A percentile compares a stretch with the other conserved stretches of the same genome.
phyloP scores from a whole-genome alignment of 1,140 invertebrate species.

The Myzus persicae region DNA sequence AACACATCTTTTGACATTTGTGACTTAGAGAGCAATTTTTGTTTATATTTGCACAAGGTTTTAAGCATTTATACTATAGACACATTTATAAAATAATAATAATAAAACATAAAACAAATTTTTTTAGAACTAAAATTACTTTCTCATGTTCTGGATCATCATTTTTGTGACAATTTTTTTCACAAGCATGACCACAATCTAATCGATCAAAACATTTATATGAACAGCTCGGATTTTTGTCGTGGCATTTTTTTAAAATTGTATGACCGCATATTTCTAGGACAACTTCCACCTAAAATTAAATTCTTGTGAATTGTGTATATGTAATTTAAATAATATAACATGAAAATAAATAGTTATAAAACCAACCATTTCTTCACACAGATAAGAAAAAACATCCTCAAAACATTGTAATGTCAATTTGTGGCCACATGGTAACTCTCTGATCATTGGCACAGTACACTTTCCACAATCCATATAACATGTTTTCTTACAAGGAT shows the following conservation, averaged over 20 bases:
- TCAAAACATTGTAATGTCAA: slow-evolving; percentile 64
- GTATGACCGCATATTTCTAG: slow-evolving; percentile 67
- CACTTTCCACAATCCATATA: slow-evolving; percentile 66
- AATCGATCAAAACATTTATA: slow-evolving; percentile 57
- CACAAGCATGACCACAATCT: slow-evolving; percentile 62
- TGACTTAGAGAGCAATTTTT: slow-evolving; percentile 66
- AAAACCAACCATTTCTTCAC: slow-evolving; percentile 63
- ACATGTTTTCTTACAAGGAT: slow-evolving; percentile 67
- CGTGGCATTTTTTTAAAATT: slow-evolving; percentile 59
- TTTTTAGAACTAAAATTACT: neutral
- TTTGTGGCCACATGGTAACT: slow-evolving; percentile 67
- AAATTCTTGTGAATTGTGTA: neutral
- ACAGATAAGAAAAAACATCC: slow-evolving; percentile 63
- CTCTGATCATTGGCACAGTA: slow-evolving; percentile 63
- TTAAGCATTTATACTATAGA: slow-evolving; percentile 17
- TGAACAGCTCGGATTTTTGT: slow-evolving; percentile 18
- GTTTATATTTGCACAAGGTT: slow-evolving; percentile 65
- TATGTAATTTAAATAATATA: too few relatives aligned
- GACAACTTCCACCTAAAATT: neutral
- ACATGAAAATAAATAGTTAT: too few relatives aligned
- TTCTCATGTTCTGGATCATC: slow-evolving; percentile 60
- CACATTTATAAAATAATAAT: neutral
- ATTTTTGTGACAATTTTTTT: slow-evolving; percentile 59
- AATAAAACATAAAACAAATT: neutral
- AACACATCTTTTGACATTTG: slow-evolving; percentile 66